phyloP scores from a whole-genome alignment of 2,113 vertebrate species.

The Galbula dea region DNA sequence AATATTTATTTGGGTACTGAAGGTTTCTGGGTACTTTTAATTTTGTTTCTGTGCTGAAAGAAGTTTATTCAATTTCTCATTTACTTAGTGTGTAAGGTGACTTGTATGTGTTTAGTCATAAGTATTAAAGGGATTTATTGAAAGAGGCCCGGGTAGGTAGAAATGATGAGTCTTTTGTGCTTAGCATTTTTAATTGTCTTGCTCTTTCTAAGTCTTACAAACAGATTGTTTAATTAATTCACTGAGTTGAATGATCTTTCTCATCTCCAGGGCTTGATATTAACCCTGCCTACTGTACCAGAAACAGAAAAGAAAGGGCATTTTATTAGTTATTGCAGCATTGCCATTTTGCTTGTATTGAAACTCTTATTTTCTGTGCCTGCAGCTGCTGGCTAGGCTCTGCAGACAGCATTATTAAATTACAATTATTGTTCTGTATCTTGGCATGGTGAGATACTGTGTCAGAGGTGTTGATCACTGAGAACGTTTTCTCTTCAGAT shows the following conservation, averaged over 20 bases:
- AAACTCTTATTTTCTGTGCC: constrained; percentile 47
- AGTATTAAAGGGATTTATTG: neutral
- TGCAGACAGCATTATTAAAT: constrained; percentile 61
- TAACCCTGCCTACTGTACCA: constrained; percentile 11
- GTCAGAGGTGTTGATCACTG: constrained; percentile 30
- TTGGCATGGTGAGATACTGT: constrained; percentile 19
- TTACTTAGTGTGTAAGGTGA: neutral
- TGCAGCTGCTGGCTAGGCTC: constrained; percentile 28
- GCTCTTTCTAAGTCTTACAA: neutral
- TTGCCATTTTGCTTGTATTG: constrained; percentile 23
- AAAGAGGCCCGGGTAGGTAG: neutral
- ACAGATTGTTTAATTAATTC: neutral
- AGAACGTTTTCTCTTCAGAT: neutral
- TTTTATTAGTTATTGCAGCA: constrained; percentile 38
- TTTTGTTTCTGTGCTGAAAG: neutral
- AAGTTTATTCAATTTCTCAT: neutral
- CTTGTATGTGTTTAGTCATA: neutral
- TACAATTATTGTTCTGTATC: constrained; percentile 51
- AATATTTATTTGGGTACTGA: neutral
- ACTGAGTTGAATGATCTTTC: neutral
- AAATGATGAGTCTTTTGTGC: neutral
- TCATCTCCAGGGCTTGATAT: neutral
- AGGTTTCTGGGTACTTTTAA: neutral
- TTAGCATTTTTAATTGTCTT: neutral
- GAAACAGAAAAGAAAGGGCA: constrained; percentile 21